A percentile compares a stretch with the other conserved stretches of the same genome.
phyloP scores from a whole-genome alignment of 2,888 invertebrate genomes.

The Mechanitis mazaeus region DNA sequence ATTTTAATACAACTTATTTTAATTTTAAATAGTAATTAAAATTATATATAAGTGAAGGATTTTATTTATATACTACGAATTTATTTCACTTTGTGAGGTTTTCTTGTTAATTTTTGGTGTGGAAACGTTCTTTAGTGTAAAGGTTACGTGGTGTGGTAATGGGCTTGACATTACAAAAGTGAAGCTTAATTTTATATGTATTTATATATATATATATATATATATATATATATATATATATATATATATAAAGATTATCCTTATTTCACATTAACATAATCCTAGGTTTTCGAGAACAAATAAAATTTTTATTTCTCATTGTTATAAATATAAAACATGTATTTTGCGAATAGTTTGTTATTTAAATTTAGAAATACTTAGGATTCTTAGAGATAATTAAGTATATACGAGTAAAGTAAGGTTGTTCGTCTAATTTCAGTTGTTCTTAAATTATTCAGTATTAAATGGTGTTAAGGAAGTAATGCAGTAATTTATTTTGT shows the following conservation, averaged over 20 bases:
- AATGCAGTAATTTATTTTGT: constrained; percentile 35
- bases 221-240: too few relatives aligned
- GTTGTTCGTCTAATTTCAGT: neutral
- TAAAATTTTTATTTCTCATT: too few relatives aligned
- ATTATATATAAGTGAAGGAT: constrained; percentile 8
- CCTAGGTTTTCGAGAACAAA: too few relatives aligned
- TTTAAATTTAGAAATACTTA: too few relatives aligned
- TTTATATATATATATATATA: neutral
- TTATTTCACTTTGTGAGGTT: constrained; percentile 18
- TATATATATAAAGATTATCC: too few relatives aligned
- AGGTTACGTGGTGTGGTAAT: neutral
- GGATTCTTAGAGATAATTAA: too few relatives aligned
- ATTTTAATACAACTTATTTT: constrained; percentile 12
- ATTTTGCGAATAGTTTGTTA: too few relatives aligned
- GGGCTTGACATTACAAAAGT: neutral
- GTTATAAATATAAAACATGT: too few relatives aligned
- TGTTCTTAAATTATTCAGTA: constrained; percentile 8
- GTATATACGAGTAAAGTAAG: neutral
- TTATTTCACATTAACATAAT: too few relatives aligned
- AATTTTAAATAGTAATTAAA: neutral
- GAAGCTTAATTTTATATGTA: neutral
- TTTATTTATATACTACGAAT: constrained; percentile 10
- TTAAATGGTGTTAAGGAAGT: constrained; percentile 36
- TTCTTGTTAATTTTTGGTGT: constrained; percentile 15
- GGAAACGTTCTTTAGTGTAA: constrained; percentile 3